Evolutionary conservation across 2,888 invertebrate species (phyloP).

Genomic region (Phalera bucephala): DNA sequence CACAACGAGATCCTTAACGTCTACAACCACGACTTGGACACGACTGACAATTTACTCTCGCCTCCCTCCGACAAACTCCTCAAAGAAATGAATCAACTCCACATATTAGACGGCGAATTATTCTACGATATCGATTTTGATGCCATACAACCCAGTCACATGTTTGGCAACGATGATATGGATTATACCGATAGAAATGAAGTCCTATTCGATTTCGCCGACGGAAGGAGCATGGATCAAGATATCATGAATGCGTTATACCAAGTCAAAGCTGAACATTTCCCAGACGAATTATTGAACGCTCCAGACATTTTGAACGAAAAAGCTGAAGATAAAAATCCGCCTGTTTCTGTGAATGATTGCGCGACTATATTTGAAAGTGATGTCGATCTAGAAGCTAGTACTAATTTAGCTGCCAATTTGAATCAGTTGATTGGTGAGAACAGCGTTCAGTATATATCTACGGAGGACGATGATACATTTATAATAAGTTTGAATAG

Average conservation of each 20-base stretch:
- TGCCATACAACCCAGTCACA: constrained; percentile 60
- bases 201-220: constrained; percentile 61
- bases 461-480: constrained; percentile 75
- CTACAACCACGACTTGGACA: constrained; percentile 46
- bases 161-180: constrained; percentile 57
- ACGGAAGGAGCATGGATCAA: constrained; percentile 59
- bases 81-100: constrained; percentile 72
- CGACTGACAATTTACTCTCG: constrained; percentile 58
- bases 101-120: constrained; percentile 68
- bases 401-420: constrained; percentile 71
- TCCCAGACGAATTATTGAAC: constrained; percentile 63
- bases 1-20: constrained; percentile 53
- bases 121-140: constrained; percentile 73
- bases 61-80: constrained; percentile 72
- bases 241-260: constrained; percentile 67
- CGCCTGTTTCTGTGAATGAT: constrained; percentile 58
- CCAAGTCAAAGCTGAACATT: constrained; percentile 52
- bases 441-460: constrained; percentile 73
- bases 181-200: constrained; percentile 57
- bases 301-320: constrained; percentile 40
- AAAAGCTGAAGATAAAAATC: constrained; percentile 37
- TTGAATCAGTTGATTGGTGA: constrained; percentile 75
- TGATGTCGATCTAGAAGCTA: constrained; percentile 74
- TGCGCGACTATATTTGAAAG: constrained; percentile 76
- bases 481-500: constrained; percentile 75